Conservation (phyloP, 2,888 invertebrate genomes). For the Sinohyriopsis cumingii region DNA sequence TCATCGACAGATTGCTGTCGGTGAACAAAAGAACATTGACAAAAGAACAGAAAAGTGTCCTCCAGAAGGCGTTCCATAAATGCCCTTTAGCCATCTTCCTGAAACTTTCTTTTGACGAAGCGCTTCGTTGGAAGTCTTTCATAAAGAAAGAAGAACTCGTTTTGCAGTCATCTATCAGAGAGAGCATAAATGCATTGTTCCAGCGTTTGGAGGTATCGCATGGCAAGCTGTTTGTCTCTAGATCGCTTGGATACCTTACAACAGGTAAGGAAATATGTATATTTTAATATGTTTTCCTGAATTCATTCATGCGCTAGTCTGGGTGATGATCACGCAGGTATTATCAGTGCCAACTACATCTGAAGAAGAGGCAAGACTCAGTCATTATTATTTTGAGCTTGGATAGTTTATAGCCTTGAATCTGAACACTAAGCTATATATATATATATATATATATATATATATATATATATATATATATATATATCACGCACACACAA, state of each 20-base stretch:
- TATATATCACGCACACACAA: no score
- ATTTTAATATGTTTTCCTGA: no score
- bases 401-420: no score
- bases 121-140: slow-evolving; percentile 63
- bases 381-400: no score
- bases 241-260: slow-evolving; percentile 62
- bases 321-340: no score
- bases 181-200: slow-evolving; percentile 52
- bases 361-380: no score
- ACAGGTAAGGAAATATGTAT: slow-evolving; percentile 30
- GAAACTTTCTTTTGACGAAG: slow-evolving; percentile 64
- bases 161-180: slow-evolving; percentile 49
- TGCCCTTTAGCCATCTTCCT: slow-evolving; percentile 61
- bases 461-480: no score
- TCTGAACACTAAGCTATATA: no score
- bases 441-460: no score
- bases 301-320: no score
- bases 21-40: slow-evolving; percentile 48
- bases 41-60: slow-evolving; percentile 37
- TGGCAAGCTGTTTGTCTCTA: slow-evolving; percentile 58
- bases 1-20: slow-evolving; percentile 58
- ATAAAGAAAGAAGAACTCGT: slow-evolving; percentile 32
- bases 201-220: slow-evolving; percentile 55
- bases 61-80: slow-evolving; percentile 44
- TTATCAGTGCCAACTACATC: no score